A percentile compares a stretch with the other conserved stretches of the same genome.
Conservation (phyloP, 2,113 vertebrate genomes). For the Apaloderma vittatum region DNA sequence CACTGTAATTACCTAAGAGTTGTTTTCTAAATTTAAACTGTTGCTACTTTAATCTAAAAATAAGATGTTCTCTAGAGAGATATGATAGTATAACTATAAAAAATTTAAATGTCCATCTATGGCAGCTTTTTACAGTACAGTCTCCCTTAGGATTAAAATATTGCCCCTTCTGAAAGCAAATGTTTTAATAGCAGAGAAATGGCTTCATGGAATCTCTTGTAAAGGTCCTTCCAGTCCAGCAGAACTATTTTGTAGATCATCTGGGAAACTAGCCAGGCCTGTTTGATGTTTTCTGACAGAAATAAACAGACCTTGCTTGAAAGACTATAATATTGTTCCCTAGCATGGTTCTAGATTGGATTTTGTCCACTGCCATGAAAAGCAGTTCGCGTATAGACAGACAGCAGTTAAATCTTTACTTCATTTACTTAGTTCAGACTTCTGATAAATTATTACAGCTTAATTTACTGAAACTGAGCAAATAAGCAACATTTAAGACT, state of each 20-base stretch:
- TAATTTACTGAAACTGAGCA: not conserved
- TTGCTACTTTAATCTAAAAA: slow-evolving; percentile 33
- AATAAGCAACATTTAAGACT: not conserved
- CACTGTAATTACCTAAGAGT: not conserved
- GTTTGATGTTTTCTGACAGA: not conserved
- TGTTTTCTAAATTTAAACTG: not conserved
- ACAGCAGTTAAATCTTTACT: not conserved
- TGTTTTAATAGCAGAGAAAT: not conserved
- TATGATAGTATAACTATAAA: not conserved
- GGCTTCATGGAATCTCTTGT: not conserved
- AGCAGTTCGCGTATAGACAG: not conserved
- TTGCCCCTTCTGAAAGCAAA: not conserved
- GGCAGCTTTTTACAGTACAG: not conserved
- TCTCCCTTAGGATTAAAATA: not conserved
- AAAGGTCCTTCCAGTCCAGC: not conserved
- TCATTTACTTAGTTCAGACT: not conserved
- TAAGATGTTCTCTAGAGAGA: not conserved
- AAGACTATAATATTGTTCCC: not conserved
- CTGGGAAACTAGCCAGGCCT: not conserved
- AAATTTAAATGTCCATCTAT: not conserved
- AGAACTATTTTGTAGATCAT: slow-evolving; percentile 11
- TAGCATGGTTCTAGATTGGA: not conserved
- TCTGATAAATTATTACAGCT: not conserved
- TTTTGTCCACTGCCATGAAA: not conserved
- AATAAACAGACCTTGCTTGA: not conserved